Evolutionary conservation across 2,113 vertebrate genomes (phyloP).

Genomic region (Strix uralensis): DNA sequence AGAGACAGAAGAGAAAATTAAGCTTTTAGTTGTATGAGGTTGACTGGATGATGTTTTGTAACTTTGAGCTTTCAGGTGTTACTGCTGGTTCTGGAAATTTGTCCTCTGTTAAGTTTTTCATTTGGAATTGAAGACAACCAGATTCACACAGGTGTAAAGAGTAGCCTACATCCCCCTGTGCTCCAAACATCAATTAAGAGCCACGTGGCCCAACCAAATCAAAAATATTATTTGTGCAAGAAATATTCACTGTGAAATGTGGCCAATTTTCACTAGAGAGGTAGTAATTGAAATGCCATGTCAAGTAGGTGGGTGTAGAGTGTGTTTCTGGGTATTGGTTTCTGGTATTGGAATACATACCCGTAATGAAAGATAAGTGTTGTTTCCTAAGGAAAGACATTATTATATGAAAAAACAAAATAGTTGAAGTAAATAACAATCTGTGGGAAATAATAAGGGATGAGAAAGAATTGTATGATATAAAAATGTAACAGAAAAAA

Average conservation of each 20-base stretch:
- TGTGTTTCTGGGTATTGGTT: not conserved
- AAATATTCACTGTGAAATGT: not conserved
- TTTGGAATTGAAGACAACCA: not conserved
- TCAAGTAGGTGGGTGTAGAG: not conserved
- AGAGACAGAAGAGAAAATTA: not conserved
- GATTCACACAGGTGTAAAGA: not conserved
- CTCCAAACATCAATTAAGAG: not conserved
- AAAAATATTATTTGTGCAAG: not conserved
- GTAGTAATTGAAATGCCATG: not conserved
- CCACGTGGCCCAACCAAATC: not conserved
- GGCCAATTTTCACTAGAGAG: not conserved
- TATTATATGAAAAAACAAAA: not conserved
- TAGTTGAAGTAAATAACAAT: not conserved
- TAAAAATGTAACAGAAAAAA: not conserved
- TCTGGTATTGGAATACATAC: not conserved
- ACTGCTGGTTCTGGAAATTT: not conserved
- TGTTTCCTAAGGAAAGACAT: not conserved
- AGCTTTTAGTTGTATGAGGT: not conserved
- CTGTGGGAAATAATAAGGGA: not conserved
- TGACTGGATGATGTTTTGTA: not conserved
- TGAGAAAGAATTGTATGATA: not conserved
- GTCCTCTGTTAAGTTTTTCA: not conserved
- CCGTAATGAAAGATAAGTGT: not conserved
- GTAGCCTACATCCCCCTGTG: not conserved
- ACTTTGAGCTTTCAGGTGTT: not conserved